Evolutionary conservation across 1,140 invertebrate species (phyloP).

Genomic region (Drosophila mauritiana): DNA sequence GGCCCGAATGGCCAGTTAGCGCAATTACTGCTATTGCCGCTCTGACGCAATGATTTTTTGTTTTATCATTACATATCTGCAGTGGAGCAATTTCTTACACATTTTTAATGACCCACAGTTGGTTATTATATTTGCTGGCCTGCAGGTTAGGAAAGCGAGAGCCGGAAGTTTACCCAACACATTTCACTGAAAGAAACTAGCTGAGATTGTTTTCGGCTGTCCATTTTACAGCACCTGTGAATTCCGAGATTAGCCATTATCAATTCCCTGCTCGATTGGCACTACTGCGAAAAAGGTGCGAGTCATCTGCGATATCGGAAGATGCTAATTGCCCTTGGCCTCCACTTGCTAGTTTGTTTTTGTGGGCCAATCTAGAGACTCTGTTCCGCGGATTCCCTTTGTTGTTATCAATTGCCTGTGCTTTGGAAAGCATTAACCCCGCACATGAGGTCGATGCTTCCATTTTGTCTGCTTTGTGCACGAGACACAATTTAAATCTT

Average conservation of each 20-base stretch:
- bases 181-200: slow-evolving; percentile 22
- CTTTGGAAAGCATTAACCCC: slow-evolving; percentile 21
- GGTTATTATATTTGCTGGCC: slow-evolving; percentile 21
- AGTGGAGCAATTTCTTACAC: slow-evolving; percentile 22
- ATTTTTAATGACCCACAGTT: slow-evolving; percentile 28
- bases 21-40: slow-evolving; percentile 45
- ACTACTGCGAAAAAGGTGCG: slow-evolving; percentile 1
- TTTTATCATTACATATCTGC: slow-evolving; percentile 44
- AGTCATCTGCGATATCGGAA: slow-evolving; percentile 26
- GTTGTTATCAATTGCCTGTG: slow-evolving; percentile 13
- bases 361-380: slow-evolving; percentile 8
- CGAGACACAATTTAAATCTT: neutral
- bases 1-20: slow-evolving; percentile 9
- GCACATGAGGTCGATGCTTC: slow-evolving; percentile 13
- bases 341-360: slow-evolving; percentile 8
- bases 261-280: slow-evolving; percentile 4
- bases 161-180: slow-evolving; percentile 28
- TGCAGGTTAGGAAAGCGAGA: slow-evolving; percentile 28
- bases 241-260: neutral
- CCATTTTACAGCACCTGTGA: neutral
- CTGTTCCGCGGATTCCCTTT: neutral
- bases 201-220: neutral
- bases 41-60: slow-evolving; percentile 65
- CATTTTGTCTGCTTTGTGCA: neutral
- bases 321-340: slow-evolving; percentile 64